Evolutionary conservation across 2,888 invertebrate genomes (phyloP), one percentile per base, ranked within the genome.

Genomic region (Phrixothrix hirtus): DNA sequence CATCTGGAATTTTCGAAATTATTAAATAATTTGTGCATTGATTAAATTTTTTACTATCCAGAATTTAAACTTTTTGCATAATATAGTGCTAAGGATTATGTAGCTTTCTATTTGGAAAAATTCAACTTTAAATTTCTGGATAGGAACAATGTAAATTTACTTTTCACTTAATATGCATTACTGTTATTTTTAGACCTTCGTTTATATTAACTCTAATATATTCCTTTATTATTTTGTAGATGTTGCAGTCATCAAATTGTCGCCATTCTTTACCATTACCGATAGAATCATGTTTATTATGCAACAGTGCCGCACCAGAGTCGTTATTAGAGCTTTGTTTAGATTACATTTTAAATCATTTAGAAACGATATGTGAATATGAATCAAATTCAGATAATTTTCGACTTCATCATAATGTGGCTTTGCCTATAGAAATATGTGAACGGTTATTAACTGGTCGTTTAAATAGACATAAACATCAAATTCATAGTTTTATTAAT

Each of bases 371-470:
- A 61, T 83, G 84, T 59, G 77, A 74, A 54, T 67, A 74, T 48
- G 79, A 81, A 62, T 74, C 76, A 7, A 62, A 64, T 36, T 69
- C 67, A 29, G 77, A 71, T 45, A 77, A 79, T 58, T 78, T 79
- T 69, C 77, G 75, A 60, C 73, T 89, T 6, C 79, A 77, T 58
- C 80, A 84, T 52, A 85, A 84, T 46, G 74, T 88, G 44, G 78
- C 82, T 36, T 71, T 89, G 17, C 89, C 89, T 0, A 80, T 81
- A 39, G 88, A 87, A 72, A 82, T 89, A 60, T 88, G 88, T 66
- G 88, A 89, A 68, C 81, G 79, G 63, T 76, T 89, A 48, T 74
- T 89, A 9, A 76, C 81, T 47, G 75, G 79, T 26, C 82, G 81
- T 57, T 83, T 85, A 59, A 78, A 73, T 54, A 66, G 70, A 47